Conservation (phyloP, 2,797 vertebrate genomes). For the Phoeniculus purpureus region DNA sequence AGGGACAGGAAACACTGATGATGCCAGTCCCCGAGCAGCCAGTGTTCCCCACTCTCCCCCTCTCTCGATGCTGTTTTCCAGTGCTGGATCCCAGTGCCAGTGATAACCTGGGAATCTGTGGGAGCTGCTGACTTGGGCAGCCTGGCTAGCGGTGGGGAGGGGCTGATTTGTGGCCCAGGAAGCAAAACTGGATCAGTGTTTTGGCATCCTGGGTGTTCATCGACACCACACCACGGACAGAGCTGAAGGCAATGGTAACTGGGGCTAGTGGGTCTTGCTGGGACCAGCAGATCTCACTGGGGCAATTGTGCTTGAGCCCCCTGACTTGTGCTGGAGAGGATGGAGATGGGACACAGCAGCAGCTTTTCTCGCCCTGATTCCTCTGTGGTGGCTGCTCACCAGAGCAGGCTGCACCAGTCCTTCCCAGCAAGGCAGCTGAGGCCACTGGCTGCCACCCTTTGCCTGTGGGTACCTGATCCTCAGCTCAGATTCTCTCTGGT, state of each 20-base stretch:
- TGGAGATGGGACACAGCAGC: background rate
- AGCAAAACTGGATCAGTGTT: background rate
- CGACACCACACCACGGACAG: fast-evolving
- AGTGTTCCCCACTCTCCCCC: background rate
- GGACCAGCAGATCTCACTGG: background rate
- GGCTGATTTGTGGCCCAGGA: background rate
- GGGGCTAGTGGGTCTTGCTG: background rate
- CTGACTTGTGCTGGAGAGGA: background rate
- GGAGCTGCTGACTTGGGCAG: constrained; percentile 29
- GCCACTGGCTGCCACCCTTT: background rate
- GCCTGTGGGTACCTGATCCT: background rate
- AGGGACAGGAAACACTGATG: background rate
- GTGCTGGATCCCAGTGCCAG: background rate
- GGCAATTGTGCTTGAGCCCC: too few relatives aligned
- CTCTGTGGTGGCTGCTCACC: too few relatives aligned
- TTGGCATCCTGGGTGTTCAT: background rate
- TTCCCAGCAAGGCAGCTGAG: background rate
- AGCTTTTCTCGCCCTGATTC: background rate
- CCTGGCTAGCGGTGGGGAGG: background rate
- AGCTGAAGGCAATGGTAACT: background rate
- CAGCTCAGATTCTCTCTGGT: background rate
- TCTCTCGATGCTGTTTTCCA: background rate
- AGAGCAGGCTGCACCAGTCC: background rate
- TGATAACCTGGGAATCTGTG: background rate
- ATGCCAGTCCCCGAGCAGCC: background rate